phyloP scores from a whole-genome alignment of 2,797 vertebrate species.

The Varecia variegata region DNA sequence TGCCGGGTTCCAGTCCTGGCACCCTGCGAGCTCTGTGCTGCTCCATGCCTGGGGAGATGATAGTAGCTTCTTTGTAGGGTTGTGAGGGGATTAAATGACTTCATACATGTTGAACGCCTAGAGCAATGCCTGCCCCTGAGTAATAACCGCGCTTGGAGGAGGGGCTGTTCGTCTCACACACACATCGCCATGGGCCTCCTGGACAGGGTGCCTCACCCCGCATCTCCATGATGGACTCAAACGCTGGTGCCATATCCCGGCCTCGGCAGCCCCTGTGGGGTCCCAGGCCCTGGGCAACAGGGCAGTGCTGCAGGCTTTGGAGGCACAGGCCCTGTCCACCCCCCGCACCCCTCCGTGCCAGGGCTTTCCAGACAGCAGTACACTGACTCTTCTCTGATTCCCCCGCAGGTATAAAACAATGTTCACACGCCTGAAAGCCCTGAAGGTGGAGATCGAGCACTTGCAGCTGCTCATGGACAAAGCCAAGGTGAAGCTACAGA shows the following conservation, averaged over 20 bases:
- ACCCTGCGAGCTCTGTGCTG: not conserved
- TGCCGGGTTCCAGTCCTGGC: not conserved
- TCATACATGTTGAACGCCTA: accelerated
- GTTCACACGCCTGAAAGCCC: constrained; percentile 87
- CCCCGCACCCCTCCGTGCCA: not conserved
- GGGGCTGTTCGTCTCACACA: not conserved
- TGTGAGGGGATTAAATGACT: not conserved
- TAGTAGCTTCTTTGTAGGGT: not conserved
- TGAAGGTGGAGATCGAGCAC: constrained; percentile 95
- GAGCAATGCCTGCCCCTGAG: not conserved
- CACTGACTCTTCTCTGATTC: not conserved
- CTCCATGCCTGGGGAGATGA: not conserved
- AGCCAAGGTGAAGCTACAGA: constrained; percentile 91
- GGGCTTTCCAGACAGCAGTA: not conserved
- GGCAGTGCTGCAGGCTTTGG: not conserved
- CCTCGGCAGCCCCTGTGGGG: not conserved
- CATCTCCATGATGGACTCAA: not conserved
- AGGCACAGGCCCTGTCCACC: not conserved
- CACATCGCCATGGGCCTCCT: accelerated
- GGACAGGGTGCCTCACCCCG: not conserved
- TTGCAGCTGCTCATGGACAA: constrained; percentile 92
- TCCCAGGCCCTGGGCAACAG: not conserved
- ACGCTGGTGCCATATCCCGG: not conserved
- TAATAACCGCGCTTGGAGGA: not conserved
- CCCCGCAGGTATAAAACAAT: constrained; percentile 88